Base-by-base conservation (phyloP, 2,888 invertebrate species). In the Spisula subtruncata region DNA sequence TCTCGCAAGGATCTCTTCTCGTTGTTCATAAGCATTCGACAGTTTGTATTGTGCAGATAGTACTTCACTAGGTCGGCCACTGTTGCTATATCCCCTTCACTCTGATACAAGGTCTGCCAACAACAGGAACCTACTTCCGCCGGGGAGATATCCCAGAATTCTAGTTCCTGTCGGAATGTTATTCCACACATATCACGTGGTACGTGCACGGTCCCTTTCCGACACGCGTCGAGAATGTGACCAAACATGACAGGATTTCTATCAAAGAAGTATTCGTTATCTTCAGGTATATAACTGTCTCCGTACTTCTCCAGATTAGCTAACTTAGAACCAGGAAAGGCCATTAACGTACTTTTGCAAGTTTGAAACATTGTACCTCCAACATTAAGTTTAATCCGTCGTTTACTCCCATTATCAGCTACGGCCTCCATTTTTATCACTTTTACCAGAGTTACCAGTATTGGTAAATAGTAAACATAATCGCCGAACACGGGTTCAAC, bases 171-270 rank as follows among this genome's bases (percentile, higher is more conserved):
- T 56, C 51, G 82, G 35, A 88, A 85, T 5, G 66, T 56, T 32
- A 86, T 51, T n/a, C 86, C 84, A 41, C 91, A 91, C 12, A 89
- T 56, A 20, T 88, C 90, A 35, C 81, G 83, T 54, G 88, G 89
- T 46, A 91, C 46, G 87, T 91, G 91, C 10, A 91, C 46, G 18
- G 60, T 54, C 29, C 88, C 88, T n/a, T 86, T 88, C 2, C 86
- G 60, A 54, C 54, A 88, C 8, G 86, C 89, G 81, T 91, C 91
- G 32, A 91, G 46, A 71, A 91, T 85, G 18, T 48, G 18, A 46
- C 88, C 84, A 71, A 91, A 91, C n/a, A 89, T 66, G 1, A 29
- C n/a, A 5, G 91, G 89, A 56, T 90, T 89, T 75, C 89, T 88
- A 56, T 91, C 91, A 66, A 90, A 89, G 81, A 87, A 91, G 32